Conservation (phyloP, 1,140 invertebrate species). For the Drosophila kanapiae region DNA sequence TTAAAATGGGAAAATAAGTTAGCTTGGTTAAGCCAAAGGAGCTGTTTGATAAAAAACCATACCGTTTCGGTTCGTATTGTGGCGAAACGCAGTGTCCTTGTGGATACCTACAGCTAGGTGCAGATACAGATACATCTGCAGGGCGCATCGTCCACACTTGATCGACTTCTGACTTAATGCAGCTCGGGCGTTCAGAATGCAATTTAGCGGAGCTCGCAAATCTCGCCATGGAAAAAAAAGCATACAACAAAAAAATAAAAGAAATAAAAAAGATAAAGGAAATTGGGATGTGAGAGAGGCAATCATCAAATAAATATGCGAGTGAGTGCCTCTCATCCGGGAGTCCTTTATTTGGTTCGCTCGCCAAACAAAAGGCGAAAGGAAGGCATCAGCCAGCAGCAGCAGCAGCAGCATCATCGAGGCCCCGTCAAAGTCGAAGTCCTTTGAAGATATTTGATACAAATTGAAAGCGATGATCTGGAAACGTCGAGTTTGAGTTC, state of each 20-base stretch:
- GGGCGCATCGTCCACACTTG: slow-evolving; percentile 60
- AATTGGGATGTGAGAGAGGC: slow-evolving; percentile 36
- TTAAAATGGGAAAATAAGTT: no score
- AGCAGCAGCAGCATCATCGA: slow-evolving; percentile 21
- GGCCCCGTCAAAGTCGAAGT: slow-evolving; percentile 57
- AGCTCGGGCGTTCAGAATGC: slow-evolving; percentile 60
- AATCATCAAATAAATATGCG: slow-evolving; percentile 49
- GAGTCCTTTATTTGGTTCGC: slow-evolving; percentile 31
- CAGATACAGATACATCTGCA: slow-evolving; percentile 15
- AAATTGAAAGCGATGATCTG: slow-evolving; percentile 80
- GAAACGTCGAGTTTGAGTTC: slow-evolving; percentile 69
- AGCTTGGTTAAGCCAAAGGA: no score
- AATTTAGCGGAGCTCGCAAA: slow-evolving; percentile 63
- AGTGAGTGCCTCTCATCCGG: slow-evolving; percentile 47
- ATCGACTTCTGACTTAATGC: slow-evolving; percentile 77
- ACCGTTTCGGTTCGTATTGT: not conserved
- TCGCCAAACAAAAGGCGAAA: slow-evolving; percentile 4
- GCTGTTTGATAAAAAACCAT: no score
- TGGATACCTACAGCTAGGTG: slow-evolving; percentile 1
- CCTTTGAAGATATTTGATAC: slow-evolving; percentile 73
- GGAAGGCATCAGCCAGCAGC: slow-evolving; percentile 5
- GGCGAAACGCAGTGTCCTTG: slow-evolving; percentile 19
- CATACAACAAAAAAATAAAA: not conserved
- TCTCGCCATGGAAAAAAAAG: not conserved
- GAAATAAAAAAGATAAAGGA: slow-evolving; percentile 6